Base-by-base conservation (phyloP, 2,113 vertebrate genomes). In the Oenanthe melanoleuca region DNA sequence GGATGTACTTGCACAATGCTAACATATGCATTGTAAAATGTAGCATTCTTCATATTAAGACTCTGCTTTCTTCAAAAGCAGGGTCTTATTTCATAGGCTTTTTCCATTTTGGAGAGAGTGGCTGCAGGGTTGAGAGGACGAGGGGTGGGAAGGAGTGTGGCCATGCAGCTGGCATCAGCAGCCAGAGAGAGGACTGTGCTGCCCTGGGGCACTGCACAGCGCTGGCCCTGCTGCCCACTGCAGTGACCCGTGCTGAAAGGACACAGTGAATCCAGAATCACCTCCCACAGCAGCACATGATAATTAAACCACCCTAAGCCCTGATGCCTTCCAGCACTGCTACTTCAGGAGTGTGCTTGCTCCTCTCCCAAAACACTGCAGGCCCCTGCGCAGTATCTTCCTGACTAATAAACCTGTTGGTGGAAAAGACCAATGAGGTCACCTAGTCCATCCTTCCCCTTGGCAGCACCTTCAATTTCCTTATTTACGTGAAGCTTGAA, bases 371-470 rank as follows among this genome's bases (percentile, higher is more conserved):
- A 1, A 2, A 5, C 22, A 25, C 21, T 14, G 44, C 80, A 75
- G 67, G 25, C 9, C 71, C 53, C 75, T 19, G 5, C 40, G 7
- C 29, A 66, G 73, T 18, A 31, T 57, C 87, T 69, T 86, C 63
- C 52, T 88, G 49, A 65, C 74, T 63, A 34, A 40, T 87, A 59
- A 87, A 88, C 45, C 3, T 1, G 31, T 31, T 34, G 37, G 31
- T 78, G 42, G 57, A 72, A 96, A 95, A 87, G 40, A 67, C 29
- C 23, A 28, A 2, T 88, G 69, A 94, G 80, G 65, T 86, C 72
- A 93, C 60, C 67, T 44, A 12, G 61, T 71, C 45, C 44, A 31
- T 50, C 77, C 19, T 4, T 78, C 50, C 55, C 40, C 24, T 71
- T 67, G 63, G 56, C 73, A 67, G 49, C 14, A 45, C 22, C 14